These are phyloP conservation scores for Epirrita christyi DNA, from an alignment of 2,888 invertebrate genomes.

Conservation along the genomic window DNA sequence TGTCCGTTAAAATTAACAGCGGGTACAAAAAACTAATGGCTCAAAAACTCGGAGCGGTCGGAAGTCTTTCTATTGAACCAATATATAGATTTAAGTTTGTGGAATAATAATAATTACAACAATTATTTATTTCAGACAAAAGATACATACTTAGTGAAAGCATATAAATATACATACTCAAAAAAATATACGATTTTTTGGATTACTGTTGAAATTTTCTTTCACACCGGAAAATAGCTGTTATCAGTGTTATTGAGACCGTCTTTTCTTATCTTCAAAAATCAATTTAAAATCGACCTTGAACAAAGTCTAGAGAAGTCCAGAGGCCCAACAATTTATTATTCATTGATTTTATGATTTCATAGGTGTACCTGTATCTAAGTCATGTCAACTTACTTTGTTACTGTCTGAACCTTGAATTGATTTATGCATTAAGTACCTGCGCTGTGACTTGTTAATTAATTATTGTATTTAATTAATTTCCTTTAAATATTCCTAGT, in stretches of 20 bases:
- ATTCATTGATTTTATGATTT: slow-evolving; percentile 48
- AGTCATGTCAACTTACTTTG: slow-evolving; percentile 11
- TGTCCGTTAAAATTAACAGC: slow-evolving; percentile 71
- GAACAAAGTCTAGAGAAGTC: slow-evolving; percentile 32
- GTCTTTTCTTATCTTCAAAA: slow-evolving; percentile 6
- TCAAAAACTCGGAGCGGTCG: slow-evolving; percentile 39
- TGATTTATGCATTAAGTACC: slow-evolving; percentile 21
- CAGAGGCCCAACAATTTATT: slow-evolving; percentile 46
- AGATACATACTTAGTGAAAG: too few species aligned
- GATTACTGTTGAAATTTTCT: too few species aligned
- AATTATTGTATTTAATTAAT: too few species aligned
- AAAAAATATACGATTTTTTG: too few species aligned
- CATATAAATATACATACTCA: too few species aligned
- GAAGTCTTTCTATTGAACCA: slow-evolving; percentile 35
- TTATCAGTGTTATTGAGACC: slow-evolving; percentile 8
- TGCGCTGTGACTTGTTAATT: slow-evolving; percentile 5
- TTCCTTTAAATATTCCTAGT: not conserved
- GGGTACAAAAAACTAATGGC: slow-evolving; percentile 59
- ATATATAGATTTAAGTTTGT: slow-evolving; percentile 21
- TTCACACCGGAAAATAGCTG: not conserved
- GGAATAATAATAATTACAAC: not conserved
- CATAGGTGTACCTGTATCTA: slow-evolving; percentile 7
- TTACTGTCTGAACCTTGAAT: slow-evolving; percentile 14
- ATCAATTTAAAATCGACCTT: slow-evolving; percentile 44
- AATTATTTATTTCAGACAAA: not conserved